These are phyloP conservation scores for Diachasmimorpha longicaudata DNA, from an alignment of 1,140 invertebrate species.

Conservation along the genomic window DNA sequence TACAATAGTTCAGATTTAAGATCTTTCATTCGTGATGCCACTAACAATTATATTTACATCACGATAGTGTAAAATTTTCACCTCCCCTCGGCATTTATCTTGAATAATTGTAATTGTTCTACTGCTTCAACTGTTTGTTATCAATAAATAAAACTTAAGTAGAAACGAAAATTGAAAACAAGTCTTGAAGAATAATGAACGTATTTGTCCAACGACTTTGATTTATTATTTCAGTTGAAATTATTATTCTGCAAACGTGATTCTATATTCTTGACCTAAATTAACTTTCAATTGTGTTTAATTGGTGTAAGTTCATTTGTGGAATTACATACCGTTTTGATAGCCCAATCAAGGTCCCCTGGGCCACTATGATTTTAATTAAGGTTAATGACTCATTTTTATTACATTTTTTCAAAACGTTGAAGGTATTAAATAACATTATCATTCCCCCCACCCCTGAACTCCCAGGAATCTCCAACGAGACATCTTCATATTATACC, in stretches of 20 bases:
- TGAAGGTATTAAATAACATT: not conserved
- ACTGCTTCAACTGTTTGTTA: too few species aligned
- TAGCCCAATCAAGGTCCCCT: not conserved
- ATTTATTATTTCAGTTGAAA: too few species aligned
- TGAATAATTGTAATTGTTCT: too few species aligned
- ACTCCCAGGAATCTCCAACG: not conserved
- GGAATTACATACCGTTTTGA: not conserved
- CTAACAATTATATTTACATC: too few species aligned
- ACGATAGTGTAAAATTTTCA: too few species aligned
- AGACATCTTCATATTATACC: not conserved
- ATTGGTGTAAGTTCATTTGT: not conserved
- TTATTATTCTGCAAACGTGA: not conserved
- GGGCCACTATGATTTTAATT: not conserved
- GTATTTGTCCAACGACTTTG: too few species aligned
- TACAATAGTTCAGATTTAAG: too few species aligned
- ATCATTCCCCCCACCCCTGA: not conserved
- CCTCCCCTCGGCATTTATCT: too few species aligned
- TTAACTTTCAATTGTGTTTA: not conserved
- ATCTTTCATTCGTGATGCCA: too few species aligned
- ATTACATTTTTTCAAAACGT: not conserved
- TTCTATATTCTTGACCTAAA: not conserved
- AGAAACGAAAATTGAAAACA: too few species aligned
- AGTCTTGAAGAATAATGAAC: too few species aligned
- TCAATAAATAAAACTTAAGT: too few species aligned
- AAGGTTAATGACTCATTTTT: not conserved